These are phyloP conservation scores for Aphelenchoides besseyi DNA, from an alignment of 1,140 invertebrate species.

Conservation along the genomic window DNA sequence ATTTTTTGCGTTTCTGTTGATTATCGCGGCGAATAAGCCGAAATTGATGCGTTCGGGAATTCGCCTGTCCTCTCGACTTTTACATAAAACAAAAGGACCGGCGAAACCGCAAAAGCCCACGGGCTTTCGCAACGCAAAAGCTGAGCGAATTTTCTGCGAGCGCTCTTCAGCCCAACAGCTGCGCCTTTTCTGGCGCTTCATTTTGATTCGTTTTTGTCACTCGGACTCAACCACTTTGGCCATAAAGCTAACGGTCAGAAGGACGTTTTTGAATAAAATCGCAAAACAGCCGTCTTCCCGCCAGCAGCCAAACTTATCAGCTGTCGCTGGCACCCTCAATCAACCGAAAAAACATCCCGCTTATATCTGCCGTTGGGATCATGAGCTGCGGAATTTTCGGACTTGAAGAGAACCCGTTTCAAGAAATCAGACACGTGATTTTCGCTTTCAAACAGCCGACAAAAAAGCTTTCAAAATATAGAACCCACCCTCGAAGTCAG, in stretches of 20 bases:
- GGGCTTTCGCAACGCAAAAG: not conserved
- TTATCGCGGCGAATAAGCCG: not conserved
- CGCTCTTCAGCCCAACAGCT: not conserved
- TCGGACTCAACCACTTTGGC: not conserved
- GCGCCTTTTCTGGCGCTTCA: not conserved
- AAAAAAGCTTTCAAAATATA: constrained; percentile 10
- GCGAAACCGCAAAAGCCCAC: not conserved
- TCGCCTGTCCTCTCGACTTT: not conserved
- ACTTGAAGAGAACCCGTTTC: not conserved
- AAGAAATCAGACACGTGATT: not conserved
- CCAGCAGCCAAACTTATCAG: not conserved
- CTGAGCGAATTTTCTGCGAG: not conserved
- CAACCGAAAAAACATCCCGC: not conserved
- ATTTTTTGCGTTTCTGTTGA: too few relatives aligned
- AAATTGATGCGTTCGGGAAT: not conserved
- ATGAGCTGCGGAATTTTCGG: not conserved
- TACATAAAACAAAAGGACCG: not conserved
- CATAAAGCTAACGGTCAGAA: not conserved
- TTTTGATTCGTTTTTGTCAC: constrained; percentile 4
- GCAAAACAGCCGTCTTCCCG: not conserved
- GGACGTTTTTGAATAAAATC: not conserved
- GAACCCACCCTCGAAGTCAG: constrained; percentile 71
- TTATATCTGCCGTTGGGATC: not conserved
- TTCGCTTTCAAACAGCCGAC: not conserved
- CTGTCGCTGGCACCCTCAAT: not conserved